These are phyloP conservation scores for Trogon surrucura DNA, from an alignment of 2,113 vertebrate species.

Conservation along the genomic window DNA sequence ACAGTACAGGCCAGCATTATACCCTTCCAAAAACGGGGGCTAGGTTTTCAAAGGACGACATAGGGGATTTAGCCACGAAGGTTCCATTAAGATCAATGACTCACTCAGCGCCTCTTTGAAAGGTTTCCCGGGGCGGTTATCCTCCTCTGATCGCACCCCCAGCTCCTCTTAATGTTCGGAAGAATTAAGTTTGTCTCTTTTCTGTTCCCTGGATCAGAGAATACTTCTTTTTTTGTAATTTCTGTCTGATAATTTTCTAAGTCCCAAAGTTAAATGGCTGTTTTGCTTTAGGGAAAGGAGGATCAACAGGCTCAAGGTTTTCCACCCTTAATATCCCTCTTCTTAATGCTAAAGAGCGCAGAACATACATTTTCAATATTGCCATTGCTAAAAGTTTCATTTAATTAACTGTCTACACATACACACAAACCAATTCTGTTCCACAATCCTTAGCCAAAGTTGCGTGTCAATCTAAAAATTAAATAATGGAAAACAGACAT, in stretches of 20 bases:
- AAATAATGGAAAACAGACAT: slow-evolving; percentile 60
- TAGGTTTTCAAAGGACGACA: background rate
- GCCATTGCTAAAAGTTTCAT: background rate
- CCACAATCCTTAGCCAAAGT: slow-evolving; percentile 26
- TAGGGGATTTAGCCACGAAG: slow-evolving; percentile 11
- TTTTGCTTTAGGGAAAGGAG: slow-evolving; percentile 70
- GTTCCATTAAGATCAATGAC: slow-evolving; percentile 1
- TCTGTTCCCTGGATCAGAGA: slow-evolving; percentile 50
- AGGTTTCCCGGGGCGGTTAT: background rate
- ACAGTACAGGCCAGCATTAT: background rate
- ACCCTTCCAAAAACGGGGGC: background rate
- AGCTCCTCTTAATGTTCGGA: background rate
- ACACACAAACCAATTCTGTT: background rate
- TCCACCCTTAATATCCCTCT: slow-evolving; percentile 18
- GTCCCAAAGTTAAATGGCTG: slow-evolving; percentile 56
- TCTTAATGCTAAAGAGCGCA: slow-evolving; percentile 3
- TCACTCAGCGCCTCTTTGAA: slow-evolving; percentile 47
- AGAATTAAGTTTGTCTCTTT: slow-evolving; percentile 46
- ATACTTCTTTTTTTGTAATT: background rate
- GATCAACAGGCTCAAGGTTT: slow-evolving; percentile 66
- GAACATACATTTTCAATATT: background rate
- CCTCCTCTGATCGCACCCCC: background rate
- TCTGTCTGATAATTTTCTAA: slow-evolving; percentile 50
- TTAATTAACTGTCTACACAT: slow-evolving; percentile 16
- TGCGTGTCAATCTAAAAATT: slow-evolving; percentile 47